Evolutionary conservation across 35 echinoderm and acorn worm genomes (phyloP), one percentile per base, ranked within the genome.

Genomic region (Patiria miniata): DNA sequence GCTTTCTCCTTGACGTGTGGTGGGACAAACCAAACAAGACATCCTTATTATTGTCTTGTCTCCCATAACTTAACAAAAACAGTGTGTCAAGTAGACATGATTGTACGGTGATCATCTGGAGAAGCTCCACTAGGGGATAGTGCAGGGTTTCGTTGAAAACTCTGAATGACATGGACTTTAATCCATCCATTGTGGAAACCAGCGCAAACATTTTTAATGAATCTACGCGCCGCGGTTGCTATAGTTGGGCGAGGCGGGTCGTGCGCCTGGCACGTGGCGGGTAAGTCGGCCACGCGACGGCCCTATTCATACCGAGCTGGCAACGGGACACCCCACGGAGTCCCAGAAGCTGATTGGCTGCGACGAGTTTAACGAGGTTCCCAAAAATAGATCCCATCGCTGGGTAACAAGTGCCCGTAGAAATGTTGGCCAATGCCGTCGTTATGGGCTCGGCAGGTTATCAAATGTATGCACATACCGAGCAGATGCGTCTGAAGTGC

Each of bases 381-480:
- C 65, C 65, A 73, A 73, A 73, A 73, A 73, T 73, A 73, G 65
- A 2, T 32, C 65, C 34, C 65, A 34, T 73, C 65, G 34, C 65
- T 73, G 65, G 65, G 65, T 30, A 36, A 73, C 65, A 14, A 73
- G 21, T 73, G 8, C 65, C 26, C 8, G 19, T 30, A 73, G 14
- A 68, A 22, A 68, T 28, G 22, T 18, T 7, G 19, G 65, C 26
- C 34, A 73, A 73, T 1, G 26, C 65, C 34, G 42, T 4, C 42
- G 42, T 47, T 47, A 12, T 47, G 12, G 42, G 42, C 12, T 47
- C 4, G 42, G 42, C 12, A 47, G 12, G 42, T 47, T 47, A 47
- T 47, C 42, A 47, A 4, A 12, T 47, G 4, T 47, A 47, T 6
- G 12, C 12, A 12, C 42, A 47, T n/a, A n/a, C n/a, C 42, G 42